A percentile compares a stretch with the other conserved stretches of the same genome.
Conservation (phyloP, 2,888 invertebrate genomes). For the Hirudinaria manillensis region DNA sequence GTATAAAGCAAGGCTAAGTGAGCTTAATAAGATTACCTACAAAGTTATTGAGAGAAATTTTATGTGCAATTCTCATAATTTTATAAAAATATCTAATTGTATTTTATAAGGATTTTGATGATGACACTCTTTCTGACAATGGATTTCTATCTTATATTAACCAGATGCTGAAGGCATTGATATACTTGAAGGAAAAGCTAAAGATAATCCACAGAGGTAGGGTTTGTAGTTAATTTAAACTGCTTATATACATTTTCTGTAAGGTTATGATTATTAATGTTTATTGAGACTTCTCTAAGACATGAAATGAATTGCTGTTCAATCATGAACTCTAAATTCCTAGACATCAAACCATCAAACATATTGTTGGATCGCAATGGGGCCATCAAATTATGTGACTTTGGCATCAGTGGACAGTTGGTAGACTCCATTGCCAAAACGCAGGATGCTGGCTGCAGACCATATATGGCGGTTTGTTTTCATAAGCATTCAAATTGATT, state of each 20-base stretch:
- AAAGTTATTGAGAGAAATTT: no score
- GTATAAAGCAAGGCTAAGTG: no score
- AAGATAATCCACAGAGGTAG: slow-evolving; percentile 75
- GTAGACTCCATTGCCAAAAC: slow-evolving; percentile 96
- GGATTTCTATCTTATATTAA: slow-evolving; percentile 35
- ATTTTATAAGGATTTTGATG: no score
- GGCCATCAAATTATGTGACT: slow-evolving; percentile 95
- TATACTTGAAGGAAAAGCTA: slow-evolving; percentile 92
- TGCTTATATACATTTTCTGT: no score
- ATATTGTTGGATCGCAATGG: slow-evolving; percentile 88
- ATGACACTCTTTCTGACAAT: no score
- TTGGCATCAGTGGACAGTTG: slow-evolving; percentile 95
- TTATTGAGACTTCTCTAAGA: background rate
- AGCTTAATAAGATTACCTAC: no score
- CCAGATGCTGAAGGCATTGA: slow-evolving; percentile 84
- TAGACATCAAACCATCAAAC: slow-evolving; percentile 98
- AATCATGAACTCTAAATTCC: slow-evolving; percentile 2
- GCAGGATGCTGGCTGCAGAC: slow-evolving; percentile 93
- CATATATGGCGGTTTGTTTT: slow-evolving; percentile 91
- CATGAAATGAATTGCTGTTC: background rate
- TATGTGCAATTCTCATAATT: no score
- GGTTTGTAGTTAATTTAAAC: background rate
- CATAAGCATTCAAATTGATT: background rate
- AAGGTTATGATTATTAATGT: no score
- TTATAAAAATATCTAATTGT: no score